Base-by-base conservation (phyloP, 2,888 invertebrate genomes). In the Cotesia congregata region DNA sequence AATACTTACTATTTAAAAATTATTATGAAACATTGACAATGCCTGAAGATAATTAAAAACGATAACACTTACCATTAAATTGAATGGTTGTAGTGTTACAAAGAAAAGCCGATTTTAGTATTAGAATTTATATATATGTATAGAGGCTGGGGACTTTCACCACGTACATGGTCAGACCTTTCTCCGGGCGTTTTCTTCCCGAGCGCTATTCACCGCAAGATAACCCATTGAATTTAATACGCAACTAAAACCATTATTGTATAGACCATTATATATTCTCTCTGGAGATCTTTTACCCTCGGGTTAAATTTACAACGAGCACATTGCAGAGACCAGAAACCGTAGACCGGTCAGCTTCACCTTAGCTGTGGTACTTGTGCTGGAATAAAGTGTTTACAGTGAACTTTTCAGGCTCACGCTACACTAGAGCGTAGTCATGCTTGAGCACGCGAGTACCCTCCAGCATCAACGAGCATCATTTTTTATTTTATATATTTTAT, bases 371-470 rank as follows among this genome's bases (percentile, higher is more conserved):
- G 15, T 62, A 20, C 62, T 62, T 62, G n/a, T 20, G 62, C 62
- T 71, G 65, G 75, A 71, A 76, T 72, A 72, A 72, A 72, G 67
- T 76, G 76, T 76, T 76, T 76, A 72, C 76, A 76, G 72, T 76
- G 67, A 50, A 50, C 75, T 71, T 71, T 76, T 72, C 76, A 64
- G 6, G 38, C 71, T 75, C 15, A 38, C 38, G 65, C 12, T 60
- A 67, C 64, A 41, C 20, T 40, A 20, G 17, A 64, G 72, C 64
- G 65, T 65, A 64, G 72, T 72, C 64, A 64, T 62, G 78, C 68
- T 75, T 77, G 77, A 80, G 65, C 72, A 73, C 68, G 74, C 67
- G 72, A 76, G 70, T 77, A 73, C 77, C 80, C 78, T 76, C 80
- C 74, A 79, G 76, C 62, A 62, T 5, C 20, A 17, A 70, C 68